Evolutionary conservation across 2,888 invertebrate genomes (phyloP), one percentile per base, ranked within the genome.

Genomic region (Stramonita haemastoma): DNA sequence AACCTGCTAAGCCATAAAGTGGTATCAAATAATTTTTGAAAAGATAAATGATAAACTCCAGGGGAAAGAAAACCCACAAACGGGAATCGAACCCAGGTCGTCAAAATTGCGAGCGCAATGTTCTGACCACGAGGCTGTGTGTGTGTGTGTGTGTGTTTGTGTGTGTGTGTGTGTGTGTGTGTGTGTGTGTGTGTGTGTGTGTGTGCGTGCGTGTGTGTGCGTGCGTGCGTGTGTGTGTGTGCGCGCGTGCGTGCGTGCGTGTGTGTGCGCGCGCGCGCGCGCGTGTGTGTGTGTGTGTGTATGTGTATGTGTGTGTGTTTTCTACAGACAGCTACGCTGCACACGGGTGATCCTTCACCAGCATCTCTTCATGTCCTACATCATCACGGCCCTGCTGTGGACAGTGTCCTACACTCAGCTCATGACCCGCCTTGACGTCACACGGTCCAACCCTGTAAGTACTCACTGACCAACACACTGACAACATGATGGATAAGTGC

Each of bases 281-380:
- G 36, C 36, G 83, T 83, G 36, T 83, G 83, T 26, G 32, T 32
- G 84, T 36, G 66, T 66, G 19, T 66, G 66, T 66, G 19, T 66
- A 26, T 79, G 15, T 15, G 11, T 60, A 0, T 29, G 6, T 11
- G 86, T 32, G 60, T 60, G 60, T 66, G 86, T 83, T 36, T 36
- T 2, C 5, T 46, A 1, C 46, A 97, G 97, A 92, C 97, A 98
- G 56, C 96, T 99, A 92, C 97, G 98, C 95, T 99, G 98, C 96
- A 98, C 98, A 89, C 97, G 99, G 94, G 98, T 98, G 95, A 98
- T 98, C 13, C 97, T 99, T 91, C 99, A 99, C 96, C 98, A 98
- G 97, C 98, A 99, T 96, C 97, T 99, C 93, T 99, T 99, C 96
- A 97, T 97, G 89, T 98, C 98, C 91, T 99, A 98, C 96, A 98